Evolutionary conservation across 2,888 invertebrate species (phyloP), one percentile per base, ranked within the genome.

Genomic region (Apamea sordens): DNA sequence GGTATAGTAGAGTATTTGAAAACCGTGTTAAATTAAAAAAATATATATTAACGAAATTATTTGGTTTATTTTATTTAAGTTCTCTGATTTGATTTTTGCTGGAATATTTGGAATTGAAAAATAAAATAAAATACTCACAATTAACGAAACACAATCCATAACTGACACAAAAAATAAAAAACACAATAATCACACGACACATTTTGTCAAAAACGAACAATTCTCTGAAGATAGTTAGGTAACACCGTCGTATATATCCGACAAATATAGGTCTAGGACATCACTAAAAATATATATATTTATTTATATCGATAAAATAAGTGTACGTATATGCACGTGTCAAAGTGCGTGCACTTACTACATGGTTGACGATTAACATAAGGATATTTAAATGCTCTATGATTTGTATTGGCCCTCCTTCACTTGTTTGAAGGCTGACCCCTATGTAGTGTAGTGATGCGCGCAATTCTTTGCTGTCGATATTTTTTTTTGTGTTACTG

Each of bases 371-470:
- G 92, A 93, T 94, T 93, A 94, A 93, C 93, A 94, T 95, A 94
- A 95, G 94, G 94, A 96, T 95, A 95, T 96, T 93, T 95, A 95
- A 96, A 93, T 92, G 92, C 92, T 92, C 93, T 94, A 94, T 95
- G 94, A 95, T 96, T 96, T 96, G 95, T 94, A 94, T 92, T 92
- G 93, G 94, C 93, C 94, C 94, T 94, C 94, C 95, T 93, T 93
- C 91, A 90, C 90, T 85, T 87, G 90, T 91, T 92, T 92, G 95
- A 96, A 97, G 97, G 97, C 92, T 95, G 93, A 95, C 97, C 97
- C 96, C 95, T 96, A 96, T 96, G 93, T 92, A 87, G 89, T 82
- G 86, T 91, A 94, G 93, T 89, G 95, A 92, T 90, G 94, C 67
- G 90, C 65, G 80, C 21, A 28, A 63, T 77, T 73, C n/a, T 32